These are phyloP conservation scores for Drosophila melanica DNA, from an alignment of 1,140 invertebrate genomes.

Conservation along the genomic window DNA sequence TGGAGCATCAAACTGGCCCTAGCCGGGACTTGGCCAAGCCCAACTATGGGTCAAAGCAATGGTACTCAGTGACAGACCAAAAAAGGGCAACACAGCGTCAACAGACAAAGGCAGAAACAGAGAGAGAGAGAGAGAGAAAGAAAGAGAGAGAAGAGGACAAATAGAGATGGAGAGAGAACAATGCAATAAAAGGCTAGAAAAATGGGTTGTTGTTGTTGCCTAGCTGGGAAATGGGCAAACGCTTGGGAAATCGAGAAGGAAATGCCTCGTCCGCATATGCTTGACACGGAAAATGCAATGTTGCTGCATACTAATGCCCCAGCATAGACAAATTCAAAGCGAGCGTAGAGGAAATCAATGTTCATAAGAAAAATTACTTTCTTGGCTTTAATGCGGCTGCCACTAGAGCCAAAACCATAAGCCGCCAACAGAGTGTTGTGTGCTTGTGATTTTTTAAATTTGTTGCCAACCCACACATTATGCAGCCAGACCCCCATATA, in stretches of 20 bases:
- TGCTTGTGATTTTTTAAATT: background rate
- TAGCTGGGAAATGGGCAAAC: slow-evolving; percentile 59
- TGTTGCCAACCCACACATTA: slow-evolving; percentile 17
- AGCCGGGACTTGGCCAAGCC: slow-evolving; percentile 24
- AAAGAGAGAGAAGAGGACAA: background rate
- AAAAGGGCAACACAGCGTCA: slow-evolving; percentile 67
- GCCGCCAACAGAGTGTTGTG: slow-evolving; percentile 6
- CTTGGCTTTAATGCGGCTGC: slow-evolving; percentile 46
- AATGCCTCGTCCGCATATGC: slow-evolving; percentile 70
- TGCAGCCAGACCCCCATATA: slow-evolving; percentile 28
- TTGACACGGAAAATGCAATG: slow-evolving; percentile 76
- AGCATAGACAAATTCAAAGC: background rate
- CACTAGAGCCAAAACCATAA: slow-evolving; percentile 27
- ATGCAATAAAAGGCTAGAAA: slow-evolving; percentile 69
- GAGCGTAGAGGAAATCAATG: slow-evolving; percentile 49
- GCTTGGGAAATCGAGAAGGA: slow-evolving; percentile 67
- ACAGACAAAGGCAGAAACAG: slow-evolving; percentile 6
- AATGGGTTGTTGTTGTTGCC: slow-evolving; percentile 55
- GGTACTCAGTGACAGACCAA: slow-evolving; percentile 42
- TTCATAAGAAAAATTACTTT: slow-evolving; percentile 67
- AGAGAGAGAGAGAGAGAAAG: background rate
- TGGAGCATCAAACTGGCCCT: slow-evolving; percentile 39
- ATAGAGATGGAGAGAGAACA: slow-evolving; percentile 45
- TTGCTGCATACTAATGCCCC: slow-evolving; percentile 62
- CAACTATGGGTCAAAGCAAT: slow-evolving; percentile 29